Percentiles rank a stretch among this genome's conserved stretches.
Conservation (phyloP, 1,140 invertebrate genomes). For the Acromyrmex charruanus region DNA sequence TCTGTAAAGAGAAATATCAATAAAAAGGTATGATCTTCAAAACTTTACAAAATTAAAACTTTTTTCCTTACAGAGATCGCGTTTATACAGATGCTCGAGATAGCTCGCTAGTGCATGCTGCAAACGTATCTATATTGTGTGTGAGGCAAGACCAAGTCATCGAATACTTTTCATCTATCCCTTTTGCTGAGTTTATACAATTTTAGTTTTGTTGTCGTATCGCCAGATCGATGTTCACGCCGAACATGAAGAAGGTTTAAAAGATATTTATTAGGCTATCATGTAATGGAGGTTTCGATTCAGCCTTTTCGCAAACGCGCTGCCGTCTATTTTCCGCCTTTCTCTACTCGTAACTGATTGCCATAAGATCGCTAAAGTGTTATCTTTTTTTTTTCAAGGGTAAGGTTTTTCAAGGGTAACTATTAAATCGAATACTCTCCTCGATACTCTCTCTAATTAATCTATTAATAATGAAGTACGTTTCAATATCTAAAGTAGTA, state of each 20-base stretch:
- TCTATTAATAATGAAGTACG: slow-evolving; percentile 1
- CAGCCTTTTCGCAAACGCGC: slow-evolving; percentile 29
- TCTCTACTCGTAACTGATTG: slow-evolving; percentile 54
- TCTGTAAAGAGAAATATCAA: slow-evolving; percentile 18
- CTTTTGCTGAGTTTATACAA: slow-evolving; percentile 45
- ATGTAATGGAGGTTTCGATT: slow-evolving; percentile 45
- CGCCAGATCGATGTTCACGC: slow-evolving; percentile 36
- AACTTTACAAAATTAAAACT: slow-evolving; percentile 1
- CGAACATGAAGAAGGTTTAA: slow-evolving; percentile 73
- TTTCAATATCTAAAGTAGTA: slow-evolving; percentile 21
- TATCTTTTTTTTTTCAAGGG: not conserved
- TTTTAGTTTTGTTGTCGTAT: slow-evolving; percentile 21
- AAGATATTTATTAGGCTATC: slow-evolving; percentile 65
- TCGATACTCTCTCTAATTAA: slow-evolving; percentile 16
- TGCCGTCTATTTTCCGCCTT: slow-evolving; percentile 18
- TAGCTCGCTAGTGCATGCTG: slow-evolving; percentile 74
- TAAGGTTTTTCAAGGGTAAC: not conserved
- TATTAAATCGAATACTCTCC: slow-evolving; percentile 23
- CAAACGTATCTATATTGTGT: slow-evolving; percentile 72
- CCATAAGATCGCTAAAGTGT: slow-evolving; percentile 39
- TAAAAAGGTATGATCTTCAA: not conserved
- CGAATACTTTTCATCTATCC: slow-evolving; percentile 66
- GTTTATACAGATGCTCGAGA: not conserved
- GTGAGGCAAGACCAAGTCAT: slow-evolving; percentile 77
- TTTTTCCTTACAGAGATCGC: not conserved